Conservation (phyloP, 37 sponge, comb jelly and placozoan genomes). For the Lycopodina hypogea region DNA sequence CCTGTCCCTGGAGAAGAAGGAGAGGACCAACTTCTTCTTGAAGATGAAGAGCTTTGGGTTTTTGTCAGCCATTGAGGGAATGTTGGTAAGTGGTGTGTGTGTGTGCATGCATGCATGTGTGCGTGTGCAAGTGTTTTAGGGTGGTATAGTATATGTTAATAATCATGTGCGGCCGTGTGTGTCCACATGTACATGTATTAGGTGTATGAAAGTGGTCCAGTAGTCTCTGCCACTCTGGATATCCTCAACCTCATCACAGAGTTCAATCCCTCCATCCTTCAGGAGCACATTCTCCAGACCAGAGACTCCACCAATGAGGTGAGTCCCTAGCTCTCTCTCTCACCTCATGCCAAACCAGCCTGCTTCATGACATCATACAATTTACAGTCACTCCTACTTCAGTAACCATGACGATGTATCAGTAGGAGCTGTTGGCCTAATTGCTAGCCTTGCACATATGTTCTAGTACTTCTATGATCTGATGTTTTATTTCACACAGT, state of each 20-base stretch:
- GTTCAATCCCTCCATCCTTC: constrained; percentile 45
- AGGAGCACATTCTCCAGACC: constrained; percentile 56
- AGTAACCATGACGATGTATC: no score
- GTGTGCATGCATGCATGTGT: constrained; percentile 4
- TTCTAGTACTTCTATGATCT: no score
- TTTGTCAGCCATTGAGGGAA: constrained; percentile 61
- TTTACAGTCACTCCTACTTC: no score
- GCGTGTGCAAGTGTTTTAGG: neutral
- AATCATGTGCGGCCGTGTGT: neutral
- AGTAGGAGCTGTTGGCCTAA: no score
- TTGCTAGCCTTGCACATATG: no score
- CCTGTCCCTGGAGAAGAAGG: constrained; percentile 31
- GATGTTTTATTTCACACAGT: no score
- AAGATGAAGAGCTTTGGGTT: constrained; percentile 47
- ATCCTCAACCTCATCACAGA: constrained; percentile 67
- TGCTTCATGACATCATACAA: no score
- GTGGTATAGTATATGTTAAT: no score
- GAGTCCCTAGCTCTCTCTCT: neutral
- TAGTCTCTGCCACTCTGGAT: constrained; percentile 69
- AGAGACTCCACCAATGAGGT: constrained; percentile 36
- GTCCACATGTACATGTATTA: neutral
- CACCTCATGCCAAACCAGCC: no score
- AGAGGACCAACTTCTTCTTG: constrained; percentile 44
- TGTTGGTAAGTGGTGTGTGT: constrained; percentile 43
- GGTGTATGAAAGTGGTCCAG: constrained; percentile 59